These are phyloP conservation scores for Artibeus lituratus DNA, from an alignment of 2,797 vertebrate genomes.

Conservation along the genomic window DNA sequence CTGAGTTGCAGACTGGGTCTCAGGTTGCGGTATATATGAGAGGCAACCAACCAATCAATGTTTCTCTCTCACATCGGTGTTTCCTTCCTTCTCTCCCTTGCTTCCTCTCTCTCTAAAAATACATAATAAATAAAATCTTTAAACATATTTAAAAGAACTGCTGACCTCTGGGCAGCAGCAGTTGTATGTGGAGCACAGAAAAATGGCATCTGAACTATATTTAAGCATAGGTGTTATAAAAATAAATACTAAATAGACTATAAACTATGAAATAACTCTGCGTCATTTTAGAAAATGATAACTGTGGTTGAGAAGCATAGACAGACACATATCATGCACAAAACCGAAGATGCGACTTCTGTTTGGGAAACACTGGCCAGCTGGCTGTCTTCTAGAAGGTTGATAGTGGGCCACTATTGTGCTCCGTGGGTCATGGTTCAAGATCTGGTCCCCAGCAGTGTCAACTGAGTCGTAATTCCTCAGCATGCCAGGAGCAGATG, in stretches of 20 bases:
- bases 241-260: neutral
- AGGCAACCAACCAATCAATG: neutral
- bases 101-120: neutral
- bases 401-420: neutral
- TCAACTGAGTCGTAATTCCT: neutral
- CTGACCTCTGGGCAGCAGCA: neutral
- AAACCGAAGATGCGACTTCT: neutral
- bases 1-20: neutral
- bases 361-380: neutral
- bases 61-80: neutral
- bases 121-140: neutral
- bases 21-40: neutral
- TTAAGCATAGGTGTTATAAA: neutral
- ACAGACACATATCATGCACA: neutral
- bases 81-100: neutral
- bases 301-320: neutral
- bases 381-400: neutral
- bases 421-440: neutral
- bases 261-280: neutral
- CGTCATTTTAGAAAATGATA: neutral
- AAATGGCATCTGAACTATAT: neutral
- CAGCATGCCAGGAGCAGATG: neutral
- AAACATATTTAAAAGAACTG: neutral
- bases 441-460: neutral
- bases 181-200: neutral